Conservation (phyloP, 2,797 vertebrate genomes). For the Kryptolebias ocellatus region DNA sequence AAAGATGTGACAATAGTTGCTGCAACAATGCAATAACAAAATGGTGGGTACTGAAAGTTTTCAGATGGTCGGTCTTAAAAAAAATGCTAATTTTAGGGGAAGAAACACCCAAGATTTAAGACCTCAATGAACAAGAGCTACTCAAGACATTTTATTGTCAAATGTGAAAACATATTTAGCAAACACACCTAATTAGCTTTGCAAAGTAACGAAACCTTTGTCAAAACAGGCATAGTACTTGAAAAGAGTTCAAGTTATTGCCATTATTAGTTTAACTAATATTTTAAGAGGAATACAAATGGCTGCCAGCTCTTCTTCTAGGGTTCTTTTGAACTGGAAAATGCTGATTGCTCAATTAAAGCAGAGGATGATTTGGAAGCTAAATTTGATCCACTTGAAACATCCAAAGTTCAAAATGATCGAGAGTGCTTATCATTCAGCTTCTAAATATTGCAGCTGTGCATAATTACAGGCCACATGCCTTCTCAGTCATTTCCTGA, state of each 20-base stretch:
- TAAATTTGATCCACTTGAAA: conserved; percentile 19
- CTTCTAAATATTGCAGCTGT: conserved; percentile 20
- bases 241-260: conserved; percentile 21
- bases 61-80: too few species aligned
- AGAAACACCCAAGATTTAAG: too few species aligned
- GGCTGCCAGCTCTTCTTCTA: conserved; percentile 5
- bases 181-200: not conserved
- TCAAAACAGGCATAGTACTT: conserved; percentile 13
- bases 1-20: too few species aligned
- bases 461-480: conserved; percentile 12
- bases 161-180: too few species aligned
- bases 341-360: not conserved
- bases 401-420: conserved; percentile 4
- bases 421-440: not conserved
- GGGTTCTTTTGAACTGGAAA: not conserved
- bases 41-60: too few species aligned
- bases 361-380: not conserved
- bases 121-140: too few species aligned
- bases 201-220: not conserved
- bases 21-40: too few species aligned
- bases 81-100: too few species aligned
- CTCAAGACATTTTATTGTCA: too few species aligned
- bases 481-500: conserved; percentile 9
- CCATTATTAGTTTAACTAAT: not conserved
- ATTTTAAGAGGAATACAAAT: conserved; percentile 16